These are phyloP conservation scores for Myotis vivesi DNA, from an alignment of 2,797 vertebrate genomes.

Conservation along the genomic window DNA sequence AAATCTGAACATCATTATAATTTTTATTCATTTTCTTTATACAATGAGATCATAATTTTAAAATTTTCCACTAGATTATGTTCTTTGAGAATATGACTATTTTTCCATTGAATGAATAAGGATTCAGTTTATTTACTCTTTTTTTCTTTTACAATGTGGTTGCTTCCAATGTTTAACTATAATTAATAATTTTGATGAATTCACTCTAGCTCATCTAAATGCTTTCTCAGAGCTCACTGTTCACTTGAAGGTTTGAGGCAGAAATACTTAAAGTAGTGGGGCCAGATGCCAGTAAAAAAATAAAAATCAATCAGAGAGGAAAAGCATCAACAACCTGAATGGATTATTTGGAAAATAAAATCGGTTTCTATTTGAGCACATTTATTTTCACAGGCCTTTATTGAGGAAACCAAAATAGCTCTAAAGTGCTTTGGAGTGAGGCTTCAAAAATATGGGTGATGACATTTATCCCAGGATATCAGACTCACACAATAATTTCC, in stretches of 20 bases:
- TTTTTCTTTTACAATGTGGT: not conserved
- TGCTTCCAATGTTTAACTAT: slow-evolving; percentile 21
- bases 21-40: not conserved
- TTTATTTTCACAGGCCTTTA: not conserved
- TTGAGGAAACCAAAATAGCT: not conserved
- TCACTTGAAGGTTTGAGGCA: not conserved
- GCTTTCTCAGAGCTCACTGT: not conserved
- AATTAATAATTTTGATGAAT: slow-evolving; percentile 5
- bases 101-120: not conserved
- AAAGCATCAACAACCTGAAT: not conserved
- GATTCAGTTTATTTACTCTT: not conserved
- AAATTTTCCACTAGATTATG: not conserved
- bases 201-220: not conserved
- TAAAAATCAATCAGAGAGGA: slow-evolving; percentile 14
- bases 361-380: not conserved
- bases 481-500: not conserved
- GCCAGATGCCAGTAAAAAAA: not conserved
- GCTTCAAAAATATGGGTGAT: not conserved
- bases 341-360: slow-evolving; percentile 2
- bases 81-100: slow-evolving; percentile 15
- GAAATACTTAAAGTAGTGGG: not conserved
- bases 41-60: not conserved
- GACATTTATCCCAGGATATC: not conserved
- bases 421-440: not conserved
- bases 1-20: not conserved